Evolutionary conservation across 1,140 invertebrate genomes (phyloP), one percentile per base, ranked within the genome.

Genomic region (Cotesia vestalis): DNA sequence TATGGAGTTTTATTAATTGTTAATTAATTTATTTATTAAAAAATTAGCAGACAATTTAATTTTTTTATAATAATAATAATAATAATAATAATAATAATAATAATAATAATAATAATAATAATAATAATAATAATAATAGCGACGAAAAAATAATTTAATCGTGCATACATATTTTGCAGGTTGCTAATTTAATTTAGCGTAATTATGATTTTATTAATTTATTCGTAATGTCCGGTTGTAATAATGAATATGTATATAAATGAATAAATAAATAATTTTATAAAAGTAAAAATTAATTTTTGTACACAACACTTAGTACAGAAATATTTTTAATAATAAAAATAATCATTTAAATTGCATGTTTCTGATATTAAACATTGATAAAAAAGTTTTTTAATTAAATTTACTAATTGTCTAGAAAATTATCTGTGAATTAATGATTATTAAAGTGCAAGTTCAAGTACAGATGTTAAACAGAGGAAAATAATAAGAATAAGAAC

Each of bases 101-200:
- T 27, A 27, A 27, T 27, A 51, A 9, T 51, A 51, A 55, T 17
- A n/a, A 55, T 14, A 55, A 55, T 14, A 12, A 5, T 14, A 40
- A 46, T 20, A 36, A 27, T 14, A 27, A 14, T 17, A 9, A 66
- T 17, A 78, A 80, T 73, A 76, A 79, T 75, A 82, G 73, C 78
- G 52, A 52, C 14, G 40, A 11, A 14, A 66, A 46, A 82, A 85
- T 77, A 79, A 27, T 27, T 27, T 0, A 27, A 83, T 84, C 83
- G 82, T 86, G 83, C 84, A 84, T 75, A 84, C 78, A 85, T 14
- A 63, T 34, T 38, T 79, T 79, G 82, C 80, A 86, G 82, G 81
- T 83, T 76, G 77, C 80, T 84, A 85, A 75, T 81, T 73, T 77
- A 78, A 78, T 78, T 80, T 77, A 79, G 66, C 27, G 27, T 27